These are phyloP conservation scores for Spea bombifrons DNA, from an alignment of 2,113 vertebrate genomes.

Conservation along the genomic window DNA sequence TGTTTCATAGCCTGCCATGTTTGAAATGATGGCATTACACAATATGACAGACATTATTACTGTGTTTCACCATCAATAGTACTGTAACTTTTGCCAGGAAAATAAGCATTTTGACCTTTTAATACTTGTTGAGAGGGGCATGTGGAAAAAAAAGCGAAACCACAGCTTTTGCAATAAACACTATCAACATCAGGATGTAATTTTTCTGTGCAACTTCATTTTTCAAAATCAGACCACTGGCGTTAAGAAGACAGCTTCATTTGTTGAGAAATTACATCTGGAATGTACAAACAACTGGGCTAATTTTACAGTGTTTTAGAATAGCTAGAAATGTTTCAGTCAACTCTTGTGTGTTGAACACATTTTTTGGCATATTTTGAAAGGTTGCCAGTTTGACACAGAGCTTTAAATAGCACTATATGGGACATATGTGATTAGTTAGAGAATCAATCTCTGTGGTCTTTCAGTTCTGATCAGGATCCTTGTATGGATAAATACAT, in stretches of 20 bases:
- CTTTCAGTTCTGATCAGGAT: neutral
- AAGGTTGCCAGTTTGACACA: conserved; percentile 12
- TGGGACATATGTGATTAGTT: neutral
- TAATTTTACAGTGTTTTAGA: conserved; percentile 15
- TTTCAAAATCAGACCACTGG: conserved; percentile 18
- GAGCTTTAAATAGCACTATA: conserved; percentile 9
- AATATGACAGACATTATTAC: conserved; percentile 30
- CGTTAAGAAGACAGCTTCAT: conserved; percentile 6
- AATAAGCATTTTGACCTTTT: conserved; percentile 59
- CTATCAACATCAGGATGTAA: conserved; percentile 41
- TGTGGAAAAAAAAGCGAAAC: conserved; percentile 21
- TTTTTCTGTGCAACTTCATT: conserved; percentile 26
- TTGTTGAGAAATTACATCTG: conserved; percentile 32
- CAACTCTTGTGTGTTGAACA: conserved; percentile 11
- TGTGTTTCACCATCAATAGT: conserved; percentile 49
- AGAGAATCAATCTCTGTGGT: neutral
- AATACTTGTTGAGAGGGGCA: conserved; percentile 51
- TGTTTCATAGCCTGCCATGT: conserved; percentile 5
- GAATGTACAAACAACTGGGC: conserved; percentile 20
- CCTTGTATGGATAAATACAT: conserved; percentile 7
- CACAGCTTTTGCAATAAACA: conserved; percentile 9
- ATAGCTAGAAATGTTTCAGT: conserved; percentile 9
- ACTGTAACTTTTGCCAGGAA: conserved; percentile 50
- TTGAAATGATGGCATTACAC: conserved; percentile 23
- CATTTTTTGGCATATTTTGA: conserved; percentile 28